These are phyloP conservation scores for Yponomeuta evonymella DNA, from an alignment of 2,888 invertebrate genomes.

Conservation along the genomic window DNA sequence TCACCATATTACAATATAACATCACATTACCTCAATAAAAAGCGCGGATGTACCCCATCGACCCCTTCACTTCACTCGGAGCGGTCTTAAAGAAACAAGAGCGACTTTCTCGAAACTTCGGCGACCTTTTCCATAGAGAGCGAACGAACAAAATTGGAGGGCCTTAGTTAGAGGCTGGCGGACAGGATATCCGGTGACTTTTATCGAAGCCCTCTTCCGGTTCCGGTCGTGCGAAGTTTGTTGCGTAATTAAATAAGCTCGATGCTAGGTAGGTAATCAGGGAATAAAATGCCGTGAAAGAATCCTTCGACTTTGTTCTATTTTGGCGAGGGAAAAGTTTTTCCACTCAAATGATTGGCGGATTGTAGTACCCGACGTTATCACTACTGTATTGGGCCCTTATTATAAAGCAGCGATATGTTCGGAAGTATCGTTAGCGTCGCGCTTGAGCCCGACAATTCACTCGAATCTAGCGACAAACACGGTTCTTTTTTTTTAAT, in stretches of 20 bases:
- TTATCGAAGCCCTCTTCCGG: slow-evolving; percentile 35
- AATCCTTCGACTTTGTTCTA: slow-evolving; percentile 24
- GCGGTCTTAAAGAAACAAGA: slow-evolving; percentile 5
- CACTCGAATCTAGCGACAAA: too few species aligned
- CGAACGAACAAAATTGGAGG: slow-evolving; percentile 39
- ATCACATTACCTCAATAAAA: background rate
- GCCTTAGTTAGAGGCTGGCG: slow-evolving; percentile 26
- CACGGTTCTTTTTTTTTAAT: too few species aligned
- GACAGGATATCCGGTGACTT: slow-evolving; percentile 49
- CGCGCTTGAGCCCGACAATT: too few species aligned
- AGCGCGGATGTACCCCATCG: background rate
- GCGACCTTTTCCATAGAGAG: slow-evolving; percentile 33
- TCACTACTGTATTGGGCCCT: background rate
- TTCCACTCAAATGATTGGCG: background rate
- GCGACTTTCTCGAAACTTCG: slow-evolving; percentile 24
- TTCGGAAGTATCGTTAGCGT: too few species aligned
- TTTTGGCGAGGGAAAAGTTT: background rate
- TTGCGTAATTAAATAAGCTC: slow-evolving; percentile 50
- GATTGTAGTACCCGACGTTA: too few species aligned
- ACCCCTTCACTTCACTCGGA: background rate
- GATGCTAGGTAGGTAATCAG: slow-evolving; percentile 1
- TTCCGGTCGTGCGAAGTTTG: slow-evolving; percentile 33
- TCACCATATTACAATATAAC: background rate
- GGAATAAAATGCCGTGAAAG: background rate
- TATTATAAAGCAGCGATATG: too few species aligned